Conservation (phyloP, 2,113 vertebrate genomes). For the Daubentonia madagascariensis region DNA sequence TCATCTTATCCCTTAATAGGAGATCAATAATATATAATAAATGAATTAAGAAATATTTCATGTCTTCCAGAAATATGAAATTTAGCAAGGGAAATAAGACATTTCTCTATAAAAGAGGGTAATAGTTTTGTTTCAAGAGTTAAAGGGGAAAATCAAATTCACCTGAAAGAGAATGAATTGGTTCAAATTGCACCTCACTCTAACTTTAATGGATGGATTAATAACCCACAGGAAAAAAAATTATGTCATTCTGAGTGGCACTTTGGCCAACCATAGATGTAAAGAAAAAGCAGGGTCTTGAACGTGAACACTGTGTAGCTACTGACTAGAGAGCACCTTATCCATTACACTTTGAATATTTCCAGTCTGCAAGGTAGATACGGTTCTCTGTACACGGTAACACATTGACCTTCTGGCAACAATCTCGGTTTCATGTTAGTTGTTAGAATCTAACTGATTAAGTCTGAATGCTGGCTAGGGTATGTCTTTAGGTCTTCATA, state of each 20-base stretch:
- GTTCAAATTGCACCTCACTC: not conserved
- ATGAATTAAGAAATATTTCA: not conserved
- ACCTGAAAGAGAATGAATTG: not conserved
- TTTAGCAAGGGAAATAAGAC: not conserved
- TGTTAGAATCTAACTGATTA: not conserved
- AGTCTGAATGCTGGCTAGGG: not conserved
- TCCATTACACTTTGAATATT: accelerated
- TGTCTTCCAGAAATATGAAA: not conserved
- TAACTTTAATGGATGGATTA: not conserved
- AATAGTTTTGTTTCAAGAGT: not conserved
- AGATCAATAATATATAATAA: not conserved
- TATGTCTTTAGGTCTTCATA: not conserved
- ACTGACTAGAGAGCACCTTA: not conserved
- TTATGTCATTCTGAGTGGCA: accelerated
- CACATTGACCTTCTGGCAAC: accelerated
- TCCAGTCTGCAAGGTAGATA: not conserved
- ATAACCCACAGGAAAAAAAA: not conserved
- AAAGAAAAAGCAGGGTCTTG: not conserved
- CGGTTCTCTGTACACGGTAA: not conserved
- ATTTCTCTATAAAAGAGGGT: not conserved
- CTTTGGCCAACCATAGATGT: no score
- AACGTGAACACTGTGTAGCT: accelerated
- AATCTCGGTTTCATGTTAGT: accelerated
- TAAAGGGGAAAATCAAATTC: not conserved
- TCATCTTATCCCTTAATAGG: not conserved